Evolutionary conservation across 2,113 vertebrate species (phyloP).

Genomic region (Acinonyx jubatus): DNA sequence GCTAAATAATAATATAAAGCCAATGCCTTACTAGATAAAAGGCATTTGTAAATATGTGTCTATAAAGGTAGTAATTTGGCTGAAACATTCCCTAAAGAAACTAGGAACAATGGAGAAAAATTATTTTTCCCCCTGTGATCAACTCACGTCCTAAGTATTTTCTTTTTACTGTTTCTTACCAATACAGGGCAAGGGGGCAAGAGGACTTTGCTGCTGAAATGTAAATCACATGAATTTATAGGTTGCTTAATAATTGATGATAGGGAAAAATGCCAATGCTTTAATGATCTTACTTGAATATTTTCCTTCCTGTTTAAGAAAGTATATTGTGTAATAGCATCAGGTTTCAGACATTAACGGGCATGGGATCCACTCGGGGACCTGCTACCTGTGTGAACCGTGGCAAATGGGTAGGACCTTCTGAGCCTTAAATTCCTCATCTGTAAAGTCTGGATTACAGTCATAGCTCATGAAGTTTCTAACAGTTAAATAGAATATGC

Average conservation of each 20-base stretch:
- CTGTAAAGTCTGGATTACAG: not conserved
- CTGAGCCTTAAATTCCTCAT: not conserved
- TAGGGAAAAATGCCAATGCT: not conserved
- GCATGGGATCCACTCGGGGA: not conserved
- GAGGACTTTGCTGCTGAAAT: not conserved
- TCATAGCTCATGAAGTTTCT: not conserved
- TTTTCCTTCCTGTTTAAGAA: conserved; percentile 17
- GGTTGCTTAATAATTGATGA: not conserved
- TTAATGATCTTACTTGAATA: not conserved
- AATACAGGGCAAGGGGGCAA: not conserved
- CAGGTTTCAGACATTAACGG: not conserved
- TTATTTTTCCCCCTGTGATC: not conserved
- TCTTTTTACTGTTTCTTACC: not conserved
- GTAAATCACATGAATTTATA: not conserved
- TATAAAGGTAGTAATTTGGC: not conserved
- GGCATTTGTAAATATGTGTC: not conserved
- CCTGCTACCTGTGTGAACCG: not conserved
- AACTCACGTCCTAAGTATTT: not conserved
- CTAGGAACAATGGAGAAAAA: not conserved
- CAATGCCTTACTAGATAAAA: not conserved
- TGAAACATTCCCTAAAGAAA: not conserved
- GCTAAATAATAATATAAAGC: not conserved
- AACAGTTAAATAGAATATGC: not conserved
- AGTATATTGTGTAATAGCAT: not conserved
- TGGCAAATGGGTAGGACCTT: not conserved